Base-by-base conservation (phyloP, 1,140 invertebrate genomes). In the Temnothorax nylanderi region DNA sequence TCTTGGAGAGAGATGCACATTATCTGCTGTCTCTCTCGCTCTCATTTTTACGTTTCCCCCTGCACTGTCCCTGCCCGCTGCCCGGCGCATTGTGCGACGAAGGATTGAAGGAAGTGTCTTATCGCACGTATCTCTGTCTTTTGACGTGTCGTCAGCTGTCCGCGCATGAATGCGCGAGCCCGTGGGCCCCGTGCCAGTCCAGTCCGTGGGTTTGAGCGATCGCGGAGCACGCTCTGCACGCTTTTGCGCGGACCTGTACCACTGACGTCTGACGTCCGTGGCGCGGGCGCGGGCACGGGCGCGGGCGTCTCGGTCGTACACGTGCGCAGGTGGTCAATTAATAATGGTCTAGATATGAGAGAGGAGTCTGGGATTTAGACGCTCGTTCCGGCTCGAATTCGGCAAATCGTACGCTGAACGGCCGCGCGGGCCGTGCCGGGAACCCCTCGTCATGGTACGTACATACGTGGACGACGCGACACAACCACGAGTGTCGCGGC, bases 241-340 rank as follows among this genome's bases (percentile, higher is more conserved):
- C 54, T 76, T 58, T 76, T 60, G 72, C 54, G 7, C 16, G n/a
- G 13, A 10, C 11, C 72, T 76, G 72, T 76, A 58, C 72, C n/a
- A 4, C 26, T 26, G 26, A 26, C 26, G 26, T 26, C 11, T 78
- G 75, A 78, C 77, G 76, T 80, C 60, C 44, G 75, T 6, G 21
- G 0, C 26, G 26, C 26, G 26, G 26, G 26, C 26, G 26, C 26
- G 26, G 26, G 26, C 26, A 0, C 26, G 26, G 26, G 26, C 26
- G 26, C 26, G 26, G 26, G 16, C 41, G 44, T 81, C 77, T 56
- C 64, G 47, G 34, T 44, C 62, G 47, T 81, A 81, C 77, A 81
- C 77, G 77, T 81, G 77, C 77, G 77, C 77, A 81, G 13, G 34
- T 71, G 34, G 34, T 71, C 64, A 81, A 44, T 44, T 81, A 54